Base-by-base conservation (phyloP, 2,888 invertebrate genomes). In the Spilarctia lutea region DNA sequence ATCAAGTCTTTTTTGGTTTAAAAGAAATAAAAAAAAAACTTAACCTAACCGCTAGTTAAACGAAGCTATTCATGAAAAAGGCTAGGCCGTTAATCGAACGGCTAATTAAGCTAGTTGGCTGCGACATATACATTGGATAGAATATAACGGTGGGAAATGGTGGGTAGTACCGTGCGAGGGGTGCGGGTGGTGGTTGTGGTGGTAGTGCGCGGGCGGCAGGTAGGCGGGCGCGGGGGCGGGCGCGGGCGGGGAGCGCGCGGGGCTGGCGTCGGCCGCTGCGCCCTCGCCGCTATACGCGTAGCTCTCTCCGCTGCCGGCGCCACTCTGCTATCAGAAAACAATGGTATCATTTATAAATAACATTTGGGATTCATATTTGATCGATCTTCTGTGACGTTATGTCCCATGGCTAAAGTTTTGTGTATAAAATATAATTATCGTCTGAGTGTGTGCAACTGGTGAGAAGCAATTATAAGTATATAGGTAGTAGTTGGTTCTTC, bases 201-300 rank as follows among this genome's bases (percentile, higher is more conserved):
- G 94, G 91, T 93, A 94, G 89, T 94, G 94, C 85, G 93, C 94
- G 81, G 92, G 94, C 85, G 94, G 94, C 85, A 93, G 91, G 87
- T 94, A 94, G 81, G 93, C 89, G 80, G 94, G 93, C 83, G 94
- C 94, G 66, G 98, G 98, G 87, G 98, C 35, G 80, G 94, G 93
- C 83, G 94, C 94, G 71, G 98, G 98, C 87, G 98, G 98, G 33
- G 98, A 98, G 88, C 98, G 96, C 75, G 97, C 97, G 66, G 98
- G 98, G 93, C 98, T 98, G 86, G 97, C 97, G 86, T 87, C 87
- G 35, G 76, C 66, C 45, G 69, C 80, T 74, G 91, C 91, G 81
- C 77, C 82, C 86, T 91, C 87, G 78, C 90, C 92, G 85, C 90
- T 90, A 86, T 92, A 92, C 85, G 92, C 90, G 86, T 92, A 88